These are phyloP conservation scores for Chaenocephalus aceratus DNA, from an alignment of 2,113 vertebrate species.

Conservation along the genomic window DNA sequence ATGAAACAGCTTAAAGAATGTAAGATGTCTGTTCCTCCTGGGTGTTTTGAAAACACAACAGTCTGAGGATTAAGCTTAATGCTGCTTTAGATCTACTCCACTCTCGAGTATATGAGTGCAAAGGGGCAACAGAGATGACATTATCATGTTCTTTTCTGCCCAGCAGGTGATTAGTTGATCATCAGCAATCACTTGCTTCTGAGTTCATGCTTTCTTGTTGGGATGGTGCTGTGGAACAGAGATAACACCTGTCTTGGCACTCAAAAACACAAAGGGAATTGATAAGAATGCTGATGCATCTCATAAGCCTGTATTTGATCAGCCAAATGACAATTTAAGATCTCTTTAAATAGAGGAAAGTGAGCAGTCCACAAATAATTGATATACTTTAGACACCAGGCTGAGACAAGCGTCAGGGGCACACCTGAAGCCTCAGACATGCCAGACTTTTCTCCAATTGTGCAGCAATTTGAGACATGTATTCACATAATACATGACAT, in stretches of 20 bases:
- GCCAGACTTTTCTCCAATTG: conserved; percentile 49
- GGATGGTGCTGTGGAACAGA: conserved; percentile 40
- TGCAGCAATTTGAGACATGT: conserved; percentile 43
- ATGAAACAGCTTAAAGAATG: conserved; percentile 38
- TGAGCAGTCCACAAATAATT: conserved; percentile 31
- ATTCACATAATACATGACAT: conserved; percentile 39
- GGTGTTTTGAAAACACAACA: conserved; percentile 59
- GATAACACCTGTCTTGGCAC: conserved; percentile 62
- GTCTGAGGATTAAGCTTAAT: conserved; percentile 29
- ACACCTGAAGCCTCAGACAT: conserved; percentile 45
- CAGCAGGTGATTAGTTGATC: conserved; percentile 66
- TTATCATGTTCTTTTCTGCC: conserved; percentile 55
- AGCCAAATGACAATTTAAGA: conserved; percentile 60
- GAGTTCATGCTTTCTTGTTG: conserved; percentile 55
- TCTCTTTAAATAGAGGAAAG: conserved; percentile 46
- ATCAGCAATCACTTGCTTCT: conserved; percentile 51
- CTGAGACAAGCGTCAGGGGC: not conserved
- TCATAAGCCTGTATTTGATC: conserved; percentile 69
- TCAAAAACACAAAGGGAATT: conserved; percentile 35
- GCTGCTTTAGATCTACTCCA: conserved; percentile 41
- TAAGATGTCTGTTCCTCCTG: conserved; percentile 26
- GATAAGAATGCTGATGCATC: conserved; percentile 26
- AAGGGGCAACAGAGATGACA: conserved; percentile 59
- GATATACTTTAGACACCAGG: conserved; percentile 24
- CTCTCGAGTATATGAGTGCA: conserved; percentile 42